Percentiles rank a stretch among this genome's conserved stretches.
phyloP scores from a whole-genome alignment of 2,113 vertebrate species.

The Takifugu bimaculatus region DNA sequence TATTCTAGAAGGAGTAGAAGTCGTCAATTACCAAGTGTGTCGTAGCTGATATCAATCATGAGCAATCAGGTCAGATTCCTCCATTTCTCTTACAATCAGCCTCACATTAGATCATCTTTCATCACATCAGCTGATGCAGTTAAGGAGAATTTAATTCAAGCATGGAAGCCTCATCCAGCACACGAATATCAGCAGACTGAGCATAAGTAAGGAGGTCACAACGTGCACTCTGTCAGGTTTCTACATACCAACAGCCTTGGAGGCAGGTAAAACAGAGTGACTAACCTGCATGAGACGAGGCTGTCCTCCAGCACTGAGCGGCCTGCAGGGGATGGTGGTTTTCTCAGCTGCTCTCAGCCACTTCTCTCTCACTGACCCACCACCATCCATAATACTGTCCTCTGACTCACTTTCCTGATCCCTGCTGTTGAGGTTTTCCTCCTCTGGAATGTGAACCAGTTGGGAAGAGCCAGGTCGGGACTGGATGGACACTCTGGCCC shows the following conservation, averaged over 20 bases:
- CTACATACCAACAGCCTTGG: background rate
- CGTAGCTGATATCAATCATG: no score
- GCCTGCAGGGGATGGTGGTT: conserved; percentile 73
- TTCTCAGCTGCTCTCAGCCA: conserved; percentile 96
- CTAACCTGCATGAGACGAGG: conserved; percentile 89
- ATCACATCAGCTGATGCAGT: no score
- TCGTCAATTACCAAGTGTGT: no score
- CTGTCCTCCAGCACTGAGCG: conserved; percentile 83
- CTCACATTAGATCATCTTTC: no score
- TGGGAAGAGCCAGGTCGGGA: conserved; percentile 93
- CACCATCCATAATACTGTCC: conserved; percentile 66
- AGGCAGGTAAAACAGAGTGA: background rate
- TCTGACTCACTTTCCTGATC: conserved; percentile 81
- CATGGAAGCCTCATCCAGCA: no score
- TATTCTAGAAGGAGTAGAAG: no score
- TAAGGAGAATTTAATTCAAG: no score
- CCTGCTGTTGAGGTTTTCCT: conserved; percentile 66
- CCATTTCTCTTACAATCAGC: no score
- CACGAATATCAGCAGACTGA: no score
- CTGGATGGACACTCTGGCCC: conserved; percentile 86
- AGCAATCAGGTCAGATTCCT: no score
- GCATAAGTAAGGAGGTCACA: no score
- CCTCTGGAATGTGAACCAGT: conserved; percentile 96
- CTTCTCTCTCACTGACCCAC: conserved; percentile 88
- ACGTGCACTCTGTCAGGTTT: no score